Percentiles rank a stretch among this genome's conserved stretches.
These are phyloP conservation scores for Peromyscus aztecus DNA, from an alignment of 2,797 vertebrate genomes.

Conservation along the genomic window DNA sequence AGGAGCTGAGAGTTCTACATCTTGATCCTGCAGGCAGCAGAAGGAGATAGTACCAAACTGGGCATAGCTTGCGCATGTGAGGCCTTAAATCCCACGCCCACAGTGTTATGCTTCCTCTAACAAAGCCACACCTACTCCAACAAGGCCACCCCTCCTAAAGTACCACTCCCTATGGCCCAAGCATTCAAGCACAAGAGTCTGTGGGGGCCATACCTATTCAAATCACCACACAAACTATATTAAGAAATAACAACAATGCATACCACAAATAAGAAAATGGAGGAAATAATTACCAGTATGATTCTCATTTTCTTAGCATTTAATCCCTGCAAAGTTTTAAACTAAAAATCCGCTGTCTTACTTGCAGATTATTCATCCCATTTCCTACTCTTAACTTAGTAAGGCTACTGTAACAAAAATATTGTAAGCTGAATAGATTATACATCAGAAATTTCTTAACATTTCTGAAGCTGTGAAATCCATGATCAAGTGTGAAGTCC, in stretches of 20 bases:
- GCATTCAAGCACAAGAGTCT: not conserved
- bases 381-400: not conserved
- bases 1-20: not conserved
- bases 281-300: not conserved
- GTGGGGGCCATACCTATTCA: not conserved
- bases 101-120: not conserved
- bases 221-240: not conserved
- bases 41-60: not conserved
- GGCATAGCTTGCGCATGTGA: not conserved
- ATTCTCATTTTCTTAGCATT: conserved; percentile 1
- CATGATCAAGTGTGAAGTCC: not conserved
- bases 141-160: too few species aligned
- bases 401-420: not conserved
- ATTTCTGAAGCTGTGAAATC: not conserved
- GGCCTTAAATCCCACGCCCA: not conserved
- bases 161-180: not conserved
- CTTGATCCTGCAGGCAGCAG: not conserved
- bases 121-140: not conserved
- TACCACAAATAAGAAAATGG: not conserved
- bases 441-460: not conserved
- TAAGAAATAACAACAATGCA: not conserved
- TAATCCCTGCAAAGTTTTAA: not conserved
- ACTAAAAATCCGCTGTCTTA: not conserved
- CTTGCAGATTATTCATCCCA: not conserved
- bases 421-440: not conserved